Conservation (phyloP, 2,113 vertebrate species). For the Hemicordylus capensis region DNA sequence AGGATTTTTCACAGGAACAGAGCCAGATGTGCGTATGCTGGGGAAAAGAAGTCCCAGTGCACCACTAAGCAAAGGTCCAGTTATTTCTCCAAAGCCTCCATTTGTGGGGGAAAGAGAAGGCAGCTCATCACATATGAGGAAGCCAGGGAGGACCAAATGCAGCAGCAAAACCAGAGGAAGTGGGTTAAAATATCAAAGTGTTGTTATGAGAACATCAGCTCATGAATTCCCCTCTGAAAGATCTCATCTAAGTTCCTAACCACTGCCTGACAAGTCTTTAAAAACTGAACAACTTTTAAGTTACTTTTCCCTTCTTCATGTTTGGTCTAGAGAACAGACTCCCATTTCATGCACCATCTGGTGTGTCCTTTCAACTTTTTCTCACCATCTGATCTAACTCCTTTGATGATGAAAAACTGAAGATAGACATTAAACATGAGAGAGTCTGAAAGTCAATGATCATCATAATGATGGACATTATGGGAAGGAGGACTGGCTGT, state of each 20-base stretch:
- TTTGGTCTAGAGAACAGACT: background rate
- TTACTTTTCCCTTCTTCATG: background rate
- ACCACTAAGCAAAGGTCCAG: background rate
- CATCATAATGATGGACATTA: rapidly evolving
- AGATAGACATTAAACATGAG: rapidly evolving
- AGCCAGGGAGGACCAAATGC: background rate
- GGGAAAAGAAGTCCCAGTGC: background rate
- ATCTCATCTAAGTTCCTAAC: background rate
- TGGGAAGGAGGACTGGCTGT: background rate
- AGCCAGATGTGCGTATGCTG: background rate
- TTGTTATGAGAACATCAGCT: background rate
- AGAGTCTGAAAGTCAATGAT: background rate
- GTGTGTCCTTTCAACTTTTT: background rate
- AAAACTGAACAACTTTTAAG: background rate
- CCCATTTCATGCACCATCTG: background rate
- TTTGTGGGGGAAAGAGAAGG: background rate
- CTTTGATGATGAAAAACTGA: background rate
- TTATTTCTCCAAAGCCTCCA: background rate
- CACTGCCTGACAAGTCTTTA: background rate
- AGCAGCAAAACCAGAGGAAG: background rate
- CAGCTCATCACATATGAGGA: background rate
- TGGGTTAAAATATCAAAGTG: background rate
- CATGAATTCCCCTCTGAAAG: background rate
- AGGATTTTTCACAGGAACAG: background rate
- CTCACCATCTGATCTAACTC: background rate